A percentile compares a stretch with the other conserved stretches of the same genome.
These are phyloP conservation scores for Allolobophora icterica DNA, from an alignment of 2,888 invertebrate species.

Conservation along the genomic window DNA sequence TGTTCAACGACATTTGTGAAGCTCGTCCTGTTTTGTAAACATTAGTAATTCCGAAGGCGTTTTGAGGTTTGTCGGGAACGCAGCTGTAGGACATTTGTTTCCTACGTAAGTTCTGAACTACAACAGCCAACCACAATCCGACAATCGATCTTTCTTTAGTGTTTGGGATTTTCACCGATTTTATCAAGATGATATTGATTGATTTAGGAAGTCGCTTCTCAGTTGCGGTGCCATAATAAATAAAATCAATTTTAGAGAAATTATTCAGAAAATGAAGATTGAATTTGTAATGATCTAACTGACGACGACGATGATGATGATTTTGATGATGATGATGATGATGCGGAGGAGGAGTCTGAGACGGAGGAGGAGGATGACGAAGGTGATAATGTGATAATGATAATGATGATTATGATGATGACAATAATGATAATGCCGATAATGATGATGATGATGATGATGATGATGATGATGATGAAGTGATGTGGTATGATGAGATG, in stretches of 20 bases:
- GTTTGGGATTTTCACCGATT: background rate
- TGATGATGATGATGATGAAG: background rate
- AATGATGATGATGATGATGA: background rate
- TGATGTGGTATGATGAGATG: too few species aligned
- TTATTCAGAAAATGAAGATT: background rate
- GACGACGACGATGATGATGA: background rate
- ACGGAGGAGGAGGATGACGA: background rate
- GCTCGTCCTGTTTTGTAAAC: background rate
- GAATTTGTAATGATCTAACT: background rate
- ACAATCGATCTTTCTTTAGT: background rate
- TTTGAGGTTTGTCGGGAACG: background rate
- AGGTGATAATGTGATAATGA: background rate
- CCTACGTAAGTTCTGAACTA: background rate
- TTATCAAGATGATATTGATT: background rate
- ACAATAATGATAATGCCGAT: background rate
- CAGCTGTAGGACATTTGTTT: background rate
- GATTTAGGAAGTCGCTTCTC: background rate
- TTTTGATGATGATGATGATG: background rate
- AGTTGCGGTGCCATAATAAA: background rate
- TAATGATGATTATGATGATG: background rate
- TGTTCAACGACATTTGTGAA: background rate
- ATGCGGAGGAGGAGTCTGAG: too few species aligned
- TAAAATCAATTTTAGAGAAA: background rate
- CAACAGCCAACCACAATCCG: background rate
- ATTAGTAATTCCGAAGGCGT: conserved; percentile 17